Evolutionary conservation across 2,797 vertebrate species (phyloP).

Genomic region (Darevskia nairensis): DNA sequence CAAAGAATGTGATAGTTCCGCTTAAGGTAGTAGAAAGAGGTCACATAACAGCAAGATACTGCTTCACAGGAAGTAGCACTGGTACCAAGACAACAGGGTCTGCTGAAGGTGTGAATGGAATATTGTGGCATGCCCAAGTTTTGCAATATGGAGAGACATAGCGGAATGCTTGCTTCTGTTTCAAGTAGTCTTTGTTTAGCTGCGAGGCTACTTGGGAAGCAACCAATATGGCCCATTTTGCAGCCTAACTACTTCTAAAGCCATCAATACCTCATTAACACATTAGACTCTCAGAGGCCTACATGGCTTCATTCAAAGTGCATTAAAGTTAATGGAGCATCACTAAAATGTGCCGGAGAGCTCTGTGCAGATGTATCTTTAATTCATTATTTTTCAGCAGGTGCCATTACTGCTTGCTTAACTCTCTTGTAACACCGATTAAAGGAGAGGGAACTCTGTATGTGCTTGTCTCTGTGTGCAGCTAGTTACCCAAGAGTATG

Average conservation of each 20-base stretch:
- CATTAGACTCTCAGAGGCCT: not conserved
- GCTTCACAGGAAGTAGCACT: not conserved
- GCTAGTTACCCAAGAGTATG: not conserved
- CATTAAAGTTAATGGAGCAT: slow-evolving; percentile 31
- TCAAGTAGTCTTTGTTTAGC: not conserved
- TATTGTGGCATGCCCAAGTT: not conserved
- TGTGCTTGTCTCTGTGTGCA: not conserved
- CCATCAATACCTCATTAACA: not conserved
- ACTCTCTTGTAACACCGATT: not conserved
- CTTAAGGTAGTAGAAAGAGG: not conserved
- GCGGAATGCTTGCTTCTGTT: not conserved
- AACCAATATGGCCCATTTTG: slow-evolving; percentile 1
- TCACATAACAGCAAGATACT: not conserved
- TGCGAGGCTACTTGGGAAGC: not conserved
- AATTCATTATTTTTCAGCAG: slow-evolving; percentile 24
- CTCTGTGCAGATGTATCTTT: slow-evolving; percentile 9
- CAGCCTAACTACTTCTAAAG: not conserved
- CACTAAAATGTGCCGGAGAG: slow-evolving; percentile 8
- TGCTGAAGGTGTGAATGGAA: not conserved
- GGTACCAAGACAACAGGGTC: not conserved
- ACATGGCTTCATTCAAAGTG: not conserved
- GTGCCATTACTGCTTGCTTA: slow-evolving; percentile 16
- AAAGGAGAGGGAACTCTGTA: not conserved
- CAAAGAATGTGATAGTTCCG: not conserved
- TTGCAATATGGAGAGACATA: not conserved